Base-by-base conservation (phyloP, 2,888 invertebrate species). In the Agonum fuliginosum region DNA sequence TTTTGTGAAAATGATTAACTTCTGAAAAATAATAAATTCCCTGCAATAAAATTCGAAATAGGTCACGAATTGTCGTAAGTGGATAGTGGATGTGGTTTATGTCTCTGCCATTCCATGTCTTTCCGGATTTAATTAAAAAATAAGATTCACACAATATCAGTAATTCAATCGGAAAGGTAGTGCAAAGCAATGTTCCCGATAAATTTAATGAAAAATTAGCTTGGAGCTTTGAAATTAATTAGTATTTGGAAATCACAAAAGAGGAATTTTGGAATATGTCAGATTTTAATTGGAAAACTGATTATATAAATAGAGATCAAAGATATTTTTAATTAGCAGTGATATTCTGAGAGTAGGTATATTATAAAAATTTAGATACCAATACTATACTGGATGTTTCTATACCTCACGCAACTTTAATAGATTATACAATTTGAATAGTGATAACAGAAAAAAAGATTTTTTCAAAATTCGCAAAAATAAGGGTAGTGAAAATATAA, bases 121-220 rank as follows among this genome's bases (percentile, higher is more conserved):
- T 24, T 54, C 54, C 54, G 54, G 22, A 54, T 54, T 54, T 54
- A 22, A 54, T 54, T 54, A 54, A 54, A 54, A 54, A 54, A 24
- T 24, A 54, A 24, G 12, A 54, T 37, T 8, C 37, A 37, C 12
- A 37, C 10, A 37, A n/a, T 37, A 37, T n/a, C n/a, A n/a, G n/a
- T n/a, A 27, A 37, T 0, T 37, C 37, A 37, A 37, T 10, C 37
- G 37, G 37, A 12, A n/a, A 37, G 37, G 37, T 10, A 37, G 37
- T 37, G 37, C 37, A 37, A 37, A 37, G 10, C 37, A 1, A 10
- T 37, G 37, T 37, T n/a, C 37, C 10, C 1, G 12, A 37, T 37
- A n/a, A 37, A 37, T n/a, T 37, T 37, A 37, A 37, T 37, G n/a
- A 37, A 37, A 37, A 37, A 37, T 37, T 37, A 3, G 37, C 8